Conservation (phyloP, 2,113 vertebrate genomes). For the Rhodinocichla rosea region DNA sequence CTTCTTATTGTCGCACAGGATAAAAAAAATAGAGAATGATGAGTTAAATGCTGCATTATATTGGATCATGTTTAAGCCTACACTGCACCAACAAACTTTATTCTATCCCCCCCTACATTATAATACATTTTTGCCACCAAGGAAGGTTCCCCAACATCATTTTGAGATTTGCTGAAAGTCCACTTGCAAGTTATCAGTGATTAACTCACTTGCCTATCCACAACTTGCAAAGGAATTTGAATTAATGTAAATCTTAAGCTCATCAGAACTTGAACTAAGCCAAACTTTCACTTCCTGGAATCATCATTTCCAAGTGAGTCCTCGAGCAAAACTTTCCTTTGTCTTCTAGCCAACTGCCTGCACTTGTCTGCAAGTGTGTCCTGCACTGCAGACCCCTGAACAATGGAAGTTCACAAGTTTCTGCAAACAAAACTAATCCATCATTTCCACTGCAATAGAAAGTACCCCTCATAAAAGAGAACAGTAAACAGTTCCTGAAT, state of each 20-base stretch:
- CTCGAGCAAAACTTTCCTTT: slow-evolving; percentile 4
- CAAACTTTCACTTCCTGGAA: slow-evolving; percentile 26
- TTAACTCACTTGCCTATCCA: not conserved
- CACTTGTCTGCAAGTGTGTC: not conserved
- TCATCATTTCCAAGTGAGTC: not conserved
- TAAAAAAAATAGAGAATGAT: not conserved
- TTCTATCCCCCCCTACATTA: not conserved
- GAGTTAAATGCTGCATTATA: not conserved
- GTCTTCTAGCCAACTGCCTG: not conserved
- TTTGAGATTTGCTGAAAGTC: not conserved
- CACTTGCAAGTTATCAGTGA: not conserved
- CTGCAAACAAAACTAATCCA: not conserved
- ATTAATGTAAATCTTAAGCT: not conserved
- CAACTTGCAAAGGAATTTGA: not conserved
- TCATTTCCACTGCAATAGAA: not conserved
- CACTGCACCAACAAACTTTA: not conserved
- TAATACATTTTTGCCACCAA: not conserved
- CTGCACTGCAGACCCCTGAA: not conserved
- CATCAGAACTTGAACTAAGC: not conserved
- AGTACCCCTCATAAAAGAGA: not conserved
- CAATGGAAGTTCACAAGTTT: slow-evolving; percentile 33
- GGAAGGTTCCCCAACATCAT: not conserved
- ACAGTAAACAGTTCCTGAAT: not conserved
- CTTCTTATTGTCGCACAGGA: not conserved
- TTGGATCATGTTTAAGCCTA: not conserved